Base-by-base conservation (phyloP, 1,140 invertebrate genomes). In the Caenorhabditis tropicalis region DNA sequence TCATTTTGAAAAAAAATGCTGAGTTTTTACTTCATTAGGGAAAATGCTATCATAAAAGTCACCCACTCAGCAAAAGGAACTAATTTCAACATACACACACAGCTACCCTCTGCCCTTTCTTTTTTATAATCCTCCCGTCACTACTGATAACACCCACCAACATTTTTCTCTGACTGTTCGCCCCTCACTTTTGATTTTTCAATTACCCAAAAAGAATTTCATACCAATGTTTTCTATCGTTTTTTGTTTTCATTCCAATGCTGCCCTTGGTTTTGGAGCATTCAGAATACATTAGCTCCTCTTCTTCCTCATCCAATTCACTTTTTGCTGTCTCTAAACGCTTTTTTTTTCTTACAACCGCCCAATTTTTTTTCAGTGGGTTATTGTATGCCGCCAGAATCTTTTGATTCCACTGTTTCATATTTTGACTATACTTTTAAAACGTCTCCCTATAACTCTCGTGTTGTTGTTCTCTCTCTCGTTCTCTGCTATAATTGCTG, bases 221-320 rank as follows among this genome's bases (percentile, higher is more conserved):
- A 51, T n/a, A n/a, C 12, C 0, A 29, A 2, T 24, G 53, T n/a
- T n/a, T 43, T 43, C 39, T 43, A 43, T 10, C 24, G 1, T 6
- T 65, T 56, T 65, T 65, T 65, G 58, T 65, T 65, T 65, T 65
- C 58, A 65, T 65, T 65, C 58, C 58, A 15, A n/a, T 56, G 9
- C 19, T 21, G 7, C 10, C 31, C 29, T 21, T 6, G 21, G 2
- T 9, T 24, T 46, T 24, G 65, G 29, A 43, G 65, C 65, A 24
- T 74, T 74, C 65, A 74, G 65, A 74, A 74, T 43, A 74, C 36
- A 74, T 74, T 74, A 74, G 65, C 65, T 15, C 9, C 36, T 74
- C 33, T 15, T 27, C 39, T 43, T 43, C 12, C 36, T 43, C 65
- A 24, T 43, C 36, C 65, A 43, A 43, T 74, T 31, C 65, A 74